Base-by-base conservation (phyloP, 2,888 invertebrate genomes). In the Drosophila kanekoi region DNA sequence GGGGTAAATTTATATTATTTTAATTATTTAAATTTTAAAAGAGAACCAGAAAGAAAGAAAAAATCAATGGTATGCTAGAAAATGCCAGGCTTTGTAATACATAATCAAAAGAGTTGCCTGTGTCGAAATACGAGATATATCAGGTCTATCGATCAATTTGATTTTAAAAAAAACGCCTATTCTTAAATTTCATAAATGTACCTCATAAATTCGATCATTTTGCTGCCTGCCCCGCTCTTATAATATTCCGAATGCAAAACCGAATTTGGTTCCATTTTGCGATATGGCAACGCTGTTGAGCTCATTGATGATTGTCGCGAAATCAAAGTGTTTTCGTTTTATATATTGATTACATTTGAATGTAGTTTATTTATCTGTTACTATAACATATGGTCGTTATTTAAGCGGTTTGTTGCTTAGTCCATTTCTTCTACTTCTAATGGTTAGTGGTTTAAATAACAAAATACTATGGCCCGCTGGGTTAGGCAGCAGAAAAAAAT, bases 401-500 rank as follows among this genome's bases (percentile, higher is more conserved):
- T 16, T 38, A 8, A 2, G 8, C 8, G 28, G 28, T 8, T 28
- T 43, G 11, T 20, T 16, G 35, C 47, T 67, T 56, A 72, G 49
- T 59, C 40, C 75, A 72, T 49, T 73, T n/a, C 2, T 23, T 28
- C 14, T 18, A 3, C 4, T 47, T 52, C 20, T 72, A 76, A 64
- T 56, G 54, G 60, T 64, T 66, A 72, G 52, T 62, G 41, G 6
- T 37, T 73, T 66, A 73, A 73, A 79, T 73, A 79, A 57, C 47
- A 75, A 71, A 79, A 81, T 81, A 81, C 80, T 74, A 74, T 74
- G 38, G 58, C 33, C 47, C 18, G 41, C 61, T 38, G 56, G 41
- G 8, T 44, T 28, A 41, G 44, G 43, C 44, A 68, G 59, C 44
- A 35, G 23, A 66, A 43, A 11, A 71, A 58, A 58, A 41, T 51